Evolutionary conservation across 2,797 vertebrate species (phyloP).

Genomic region (Cephalopachus bancanus): DNA sequence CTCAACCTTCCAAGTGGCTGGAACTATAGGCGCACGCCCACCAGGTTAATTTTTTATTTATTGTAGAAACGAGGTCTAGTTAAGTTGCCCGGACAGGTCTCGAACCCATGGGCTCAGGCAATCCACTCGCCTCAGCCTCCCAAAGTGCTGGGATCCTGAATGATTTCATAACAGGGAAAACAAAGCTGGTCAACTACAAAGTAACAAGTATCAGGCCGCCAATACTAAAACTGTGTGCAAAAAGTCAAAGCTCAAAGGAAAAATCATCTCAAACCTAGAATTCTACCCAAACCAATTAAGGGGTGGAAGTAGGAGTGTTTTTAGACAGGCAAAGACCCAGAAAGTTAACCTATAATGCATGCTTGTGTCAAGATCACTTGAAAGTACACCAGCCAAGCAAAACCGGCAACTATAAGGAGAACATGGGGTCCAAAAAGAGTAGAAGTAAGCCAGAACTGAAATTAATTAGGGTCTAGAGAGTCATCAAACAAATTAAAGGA

Average conservation of each 20-base stretch:
- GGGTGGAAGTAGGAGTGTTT: rapidly evolving
- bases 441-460: background rate
- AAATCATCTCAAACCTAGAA: background rate
- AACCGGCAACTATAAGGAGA: background rate
- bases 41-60: too few species aligned
- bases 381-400: background rate
- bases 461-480: background rate
- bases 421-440: background rate
- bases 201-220: background rate
- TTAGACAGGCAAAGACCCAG: background rate
- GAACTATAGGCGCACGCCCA: too few species aligned
- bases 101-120: too few species aligned
- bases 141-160: background rate
- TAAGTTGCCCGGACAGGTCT: too few species aligned
- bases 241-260: background rate
- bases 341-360: background rate
- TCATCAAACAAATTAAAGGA: background rate
- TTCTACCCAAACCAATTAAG: background rate
- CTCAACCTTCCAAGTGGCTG: too few species aligned
- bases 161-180: background rate
- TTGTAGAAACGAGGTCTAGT: too few species aligned
- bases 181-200: background rate
- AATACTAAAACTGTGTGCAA: background rate
- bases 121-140: too few species aligned
- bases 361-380: background rate